Conservation (phyloP, 2,113 vertebrate species). For the Oreochromis tanganicae region DNA sequence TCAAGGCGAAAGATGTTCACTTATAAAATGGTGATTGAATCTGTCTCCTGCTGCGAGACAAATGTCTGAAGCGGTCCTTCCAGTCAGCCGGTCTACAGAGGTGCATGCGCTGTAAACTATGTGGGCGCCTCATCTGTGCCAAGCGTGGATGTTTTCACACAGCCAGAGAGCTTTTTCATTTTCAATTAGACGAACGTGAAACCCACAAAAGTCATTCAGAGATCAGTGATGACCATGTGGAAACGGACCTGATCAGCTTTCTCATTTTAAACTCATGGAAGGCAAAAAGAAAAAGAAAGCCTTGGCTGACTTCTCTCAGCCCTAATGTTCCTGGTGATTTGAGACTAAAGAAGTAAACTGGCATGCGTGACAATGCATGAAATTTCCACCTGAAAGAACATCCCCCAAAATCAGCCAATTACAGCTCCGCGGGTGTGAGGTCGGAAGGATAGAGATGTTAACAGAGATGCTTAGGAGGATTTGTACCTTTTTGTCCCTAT, state of each 20-base stretch:
- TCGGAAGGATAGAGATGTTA: background rate
- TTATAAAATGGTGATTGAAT: conserved; percentile 36
- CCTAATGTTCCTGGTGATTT: background rate
- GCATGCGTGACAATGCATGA: background rate
- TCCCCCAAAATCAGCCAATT: background rate
- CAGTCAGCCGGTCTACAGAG: conserved; percentile 9
- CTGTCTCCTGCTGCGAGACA: conserved; percentile 32
- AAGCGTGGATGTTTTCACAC: background rate
- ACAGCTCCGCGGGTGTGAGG: background rate
- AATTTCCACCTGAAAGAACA: background rate
- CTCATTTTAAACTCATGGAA: background rate
- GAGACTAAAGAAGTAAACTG: background rate
- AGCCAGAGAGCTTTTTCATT: background rate
- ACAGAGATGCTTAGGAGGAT: background rate
- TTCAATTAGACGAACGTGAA: background rate
- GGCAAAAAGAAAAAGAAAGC: background rate
- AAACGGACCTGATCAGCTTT: background rate
- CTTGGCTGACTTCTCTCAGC: background rate
- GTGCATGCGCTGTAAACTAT: background rate
- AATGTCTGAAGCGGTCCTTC: conserved; percentile 37
- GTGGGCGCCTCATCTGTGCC: background rate
- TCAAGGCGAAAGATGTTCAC: conserved; percentile 16
- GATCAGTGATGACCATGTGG: background rate
- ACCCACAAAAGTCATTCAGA: background rate
- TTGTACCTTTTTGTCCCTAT: background rate